Conservation (phyloP, 2,113 vertebrate genomes). For the Equus quagga region DNA sequence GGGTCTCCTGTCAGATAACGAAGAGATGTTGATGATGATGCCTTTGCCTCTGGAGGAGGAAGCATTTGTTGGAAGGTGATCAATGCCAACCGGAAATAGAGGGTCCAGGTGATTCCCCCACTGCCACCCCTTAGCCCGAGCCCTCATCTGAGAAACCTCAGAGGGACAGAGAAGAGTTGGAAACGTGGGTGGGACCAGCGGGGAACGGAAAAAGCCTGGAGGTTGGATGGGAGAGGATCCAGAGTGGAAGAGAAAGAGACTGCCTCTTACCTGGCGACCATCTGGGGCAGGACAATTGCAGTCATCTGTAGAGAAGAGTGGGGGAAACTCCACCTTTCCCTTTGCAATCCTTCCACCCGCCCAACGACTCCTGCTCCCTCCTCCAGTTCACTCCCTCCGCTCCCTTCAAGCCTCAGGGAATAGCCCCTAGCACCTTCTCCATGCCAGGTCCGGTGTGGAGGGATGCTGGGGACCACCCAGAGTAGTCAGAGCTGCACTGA, state of each 20-base stretch:
- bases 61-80: not conserved
- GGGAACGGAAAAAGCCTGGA: not conserved
- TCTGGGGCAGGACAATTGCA: constrained; percentile 59
- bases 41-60: constrained; percentile 55
- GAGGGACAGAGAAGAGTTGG: not conserved
- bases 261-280: constrained; percentile 65
- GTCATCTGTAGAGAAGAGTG: constrained; percentile 58
- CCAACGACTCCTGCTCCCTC: not conserved
- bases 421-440: not conserved
- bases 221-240: not conserved
- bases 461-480: not conserved
- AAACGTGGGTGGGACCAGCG: not conserved
- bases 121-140: not conserved
- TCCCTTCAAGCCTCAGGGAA: not conserved
- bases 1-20: not conserved
- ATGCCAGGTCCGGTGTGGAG: not conserved
- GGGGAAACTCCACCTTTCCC: not conserved
- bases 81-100: not conserved
- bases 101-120: not conserved
- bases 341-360: not conserved
- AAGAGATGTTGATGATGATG: constrained; percentile 66
- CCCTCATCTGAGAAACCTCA: not conserved
- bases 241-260: not conserved
- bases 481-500: not conserved
- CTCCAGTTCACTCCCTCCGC: not conserved